These are phyloP conservation scores for Micronycteris hirsuta DNA, from an alignment of 2,113 vertebrate genomes.

Conservation along the genomic window DNA sequence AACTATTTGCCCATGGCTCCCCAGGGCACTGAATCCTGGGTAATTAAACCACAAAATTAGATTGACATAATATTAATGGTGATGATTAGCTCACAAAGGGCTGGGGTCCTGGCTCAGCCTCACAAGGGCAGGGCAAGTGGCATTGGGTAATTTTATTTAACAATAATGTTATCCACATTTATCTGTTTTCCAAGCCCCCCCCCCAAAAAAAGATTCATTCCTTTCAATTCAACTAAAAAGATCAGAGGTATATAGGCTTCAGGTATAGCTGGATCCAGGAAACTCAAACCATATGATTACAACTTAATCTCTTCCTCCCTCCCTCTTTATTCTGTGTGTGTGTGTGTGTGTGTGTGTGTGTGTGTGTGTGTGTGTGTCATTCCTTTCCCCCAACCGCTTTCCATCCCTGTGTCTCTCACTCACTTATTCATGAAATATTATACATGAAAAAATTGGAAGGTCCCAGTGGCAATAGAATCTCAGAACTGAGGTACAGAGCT, in stretches of 20 bases:
- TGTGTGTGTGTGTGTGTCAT: neutral
- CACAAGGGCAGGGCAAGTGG: neutral
- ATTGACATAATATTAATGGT: conserved; percentile 57
- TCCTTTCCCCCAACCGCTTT: neutral
- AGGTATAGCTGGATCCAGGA: neutral
- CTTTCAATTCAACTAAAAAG: neutral
- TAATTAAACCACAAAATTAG: conserved; percentile 74
- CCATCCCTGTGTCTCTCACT: neutral
- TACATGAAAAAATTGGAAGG: neutral
- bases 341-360: neutral
- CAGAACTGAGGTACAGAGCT: neutral
- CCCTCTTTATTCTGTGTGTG: neutral
- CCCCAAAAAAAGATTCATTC: neutral
- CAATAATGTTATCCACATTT: neutral
- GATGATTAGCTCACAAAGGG: conserved; percentile 53
- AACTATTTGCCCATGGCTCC: conserved; percentile 71
- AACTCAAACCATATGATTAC: neutral
- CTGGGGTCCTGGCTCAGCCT: neutral
- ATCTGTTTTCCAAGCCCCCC: neutral
- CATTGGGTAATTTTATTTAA: neutral
- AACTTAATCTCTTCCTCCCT: neutral
- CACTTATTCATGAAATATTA: neutral
- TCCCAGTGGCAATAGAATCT: neutral
- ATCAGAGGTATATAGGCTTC: neutral
- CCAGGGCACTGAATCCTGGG: conserved; percentile 60